Evolutionary conservation across 2,888 invertebrate genomes (phyloP).

Genomic region (Mamestra brassicae): DNA sequence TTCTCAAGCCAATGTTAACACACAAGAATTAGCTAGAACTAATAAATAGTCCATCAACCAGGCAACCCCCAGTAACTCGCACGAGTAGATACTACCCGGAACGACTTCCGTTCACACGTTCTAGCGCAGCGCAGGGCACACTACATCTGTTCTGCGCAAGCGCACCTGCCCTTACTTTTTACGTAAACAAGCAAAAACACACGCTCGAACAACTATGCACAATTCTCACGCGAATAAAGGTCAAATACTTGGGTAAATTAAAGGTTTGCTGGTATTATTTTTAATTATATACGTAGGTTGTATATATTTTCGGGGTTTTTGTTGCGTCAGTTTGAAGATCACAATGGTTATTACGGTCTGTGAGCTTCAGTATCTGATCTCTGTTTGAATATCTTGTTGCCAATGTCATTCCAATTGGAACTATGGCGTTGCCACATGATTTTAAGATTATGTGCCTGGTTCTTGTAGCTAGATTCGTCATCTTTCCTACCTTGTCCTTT

Average conservation of each 20-base stretch:
- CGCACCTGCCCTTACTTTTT: slow-evolving; percentile 60
- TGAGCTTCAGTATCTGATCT: slow-evolving; percentile 14
- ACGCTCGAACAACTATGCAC: slow-evolving; percentile 27
- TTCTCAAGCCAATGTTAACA: not conserved
- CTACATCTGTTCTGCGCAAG: slow-evolving; percentile 30
- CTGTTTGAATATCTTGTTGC: slow-evolving; percentile 1
- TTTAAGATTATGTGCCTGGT: not conserved
- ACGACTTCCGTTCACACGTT: slow-evolving; percentile 72
- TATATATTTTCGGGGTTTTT: slow-evolving; percentile 23
- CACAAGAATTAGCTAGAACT: not conserved
- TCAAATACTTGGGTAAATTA: slow-evolving; percentile 30
- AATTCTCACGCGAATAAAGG: slow-evolving; percentile 55
- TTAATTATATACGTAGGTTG: slow-evolving; percentile 38
- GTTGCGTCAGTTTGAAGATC: slow-evolving; percentile 19
- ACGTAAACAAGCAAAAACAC: slow-evolving; percentile 52
- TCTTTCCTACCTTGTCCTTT: too few relatives aligned
- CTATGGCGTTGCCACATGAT: not conserved
- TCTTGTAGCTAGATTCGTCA: too few relatives aligned
- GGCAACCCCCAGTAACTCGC: slow-evolving; percentile 36
- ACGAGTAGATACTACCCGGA: slow-evolving; percentile 52
- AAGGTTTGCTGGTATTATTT: slow-evolving; percentile 31
- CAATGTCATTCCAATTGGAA: slow-evolving; percentile 5
- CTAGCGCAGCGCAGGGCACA: slow-evolving; percentile 19
- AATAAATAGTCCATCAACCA: not conserved
- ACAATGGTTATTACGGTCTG: slow-evolving; percentile 13